Percentiles rank a stretch among this genome's conserved stretches.
Conservation (phyloP, 2,888 invertebrate species). For the Rotaria socialis region DNA sequence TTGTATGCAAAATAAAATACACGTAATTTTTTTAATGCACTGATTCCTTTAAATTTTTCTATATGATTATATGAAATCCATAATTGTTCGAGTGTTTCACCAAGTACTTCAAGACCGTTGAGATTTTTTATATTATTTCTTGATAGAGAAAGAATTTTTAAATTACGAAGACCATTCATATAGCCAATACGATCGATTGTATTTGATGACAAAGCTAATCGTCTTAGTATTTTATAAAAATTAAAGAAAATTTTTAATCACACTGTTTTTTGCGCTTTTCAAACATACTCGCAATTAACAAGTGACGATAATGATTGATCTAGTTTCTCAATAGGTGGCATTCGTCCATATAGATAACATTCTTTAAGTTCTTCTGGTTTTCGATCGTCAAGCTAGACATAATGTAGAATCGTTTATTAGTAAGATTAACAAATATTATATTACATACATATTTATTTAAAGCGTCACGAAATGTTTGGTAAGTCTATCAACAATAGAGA, state of each 20-base stretch:
- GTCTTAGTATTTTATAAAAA: conserved; percentile 62
- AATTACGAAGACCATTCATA: conserved; percentile 71
- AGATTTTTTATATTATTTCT: conserved; percentile 84
- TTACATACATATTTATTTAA: neutral
- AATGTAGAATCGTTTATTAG: neutral
- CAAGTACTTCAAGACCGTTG: conserved; percentile 78
- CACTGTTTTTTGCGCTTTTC: no score
- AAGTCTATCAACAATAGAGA: neutral
- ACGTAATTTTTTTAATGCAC: conserved; percentile 70
- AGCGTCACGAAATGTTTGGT: conserved; percentile 12
- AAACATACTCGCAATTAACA: conserved; percentile 72
- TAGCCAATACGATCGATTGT: conserved; percentile 86
- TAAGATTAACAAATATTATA: neutral
- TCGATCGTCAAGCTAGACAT: neutral
- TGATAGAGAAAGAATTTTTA: conserved; percentile 76
- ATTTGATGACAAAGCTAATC: conserved; percentile 83
- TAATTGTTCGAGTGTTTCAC: conserved; percentile 81
- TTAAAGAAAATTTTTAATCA: neutral
- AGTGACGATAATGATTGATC: conserved; percentile 74
- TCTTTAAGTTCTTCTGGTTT: conserved; percentile 63
- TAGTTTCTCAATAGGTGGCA: conserved; percentile 91
- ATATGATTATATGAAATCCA: conserved; percentile 90
- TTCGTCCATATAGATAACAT: conserved; percentile 77
- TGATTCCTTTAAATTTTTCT: conserved; percentile 83
- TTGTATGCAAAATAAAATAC: neutral